A percentile compares a stretch with the other conserved stretches of the same genome.
Evolutionary conservation across 2,113 vertebrate genomes (phyloP).

Genomic region (Meleagris gallopavo): DNA sequence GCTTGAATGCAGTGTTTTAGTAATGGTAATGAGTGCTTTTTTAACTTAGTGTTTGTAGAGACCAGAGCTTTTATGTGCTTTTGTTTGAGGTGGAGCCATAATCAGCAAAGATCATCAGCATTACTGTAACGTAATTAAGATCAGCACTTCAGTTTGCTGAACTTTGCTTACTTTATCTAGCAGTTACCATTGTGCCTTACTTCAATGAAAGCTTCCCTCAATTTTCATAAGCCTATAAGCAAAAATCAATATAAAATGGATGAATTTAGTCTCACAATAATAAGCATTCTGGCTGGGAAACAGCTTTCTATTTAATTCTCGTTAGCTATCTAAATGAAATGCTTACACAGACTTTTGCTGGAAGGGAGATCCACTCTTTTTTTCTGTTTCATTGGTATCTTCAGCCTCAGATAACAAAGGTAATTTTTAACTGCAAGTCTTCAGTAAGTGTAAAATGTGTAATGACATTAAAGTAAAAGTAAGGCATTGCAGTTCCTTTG

Average conservation of each 20-base stretch:
- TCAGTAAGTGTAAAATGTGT: not conserved
- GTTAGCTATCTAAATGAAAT: not conserved
- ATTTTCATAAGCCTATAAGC: not conserved
- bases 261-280: not conserved
- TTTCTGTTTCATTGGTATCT: not conserved
- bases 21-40: not conserved
- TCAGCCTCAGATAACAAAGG: not conserved
- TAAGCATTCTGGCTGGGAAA: not conserved
- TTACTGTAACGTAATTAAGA: not conserved
- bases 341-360: not conserved
- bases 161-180: not conserved
- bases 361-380: not conserved
- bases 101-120: not conserved
- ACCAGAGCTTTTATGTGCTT: not conserved
- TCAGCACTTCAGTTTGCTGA: not conserved
- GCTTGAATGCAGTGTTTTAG: not conserved
- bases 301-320: not conserved
- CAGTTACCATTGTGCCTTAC: not conserved
- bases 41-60: not conserved
- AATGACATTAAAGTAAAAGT: not conserved
- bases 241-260: not conserved
- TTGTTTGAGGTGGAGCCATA: not conserved
- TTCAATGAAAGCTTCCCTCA: not conserved
- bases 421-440: not conserved
- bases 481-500: not conserved